A percentile compares a stretch with the other conserved stretches of the same genome.
Evolutionary conservation across 2,888 invertebrate species (phyloP).

Genomic region (Tenthredo livida): DNA sequence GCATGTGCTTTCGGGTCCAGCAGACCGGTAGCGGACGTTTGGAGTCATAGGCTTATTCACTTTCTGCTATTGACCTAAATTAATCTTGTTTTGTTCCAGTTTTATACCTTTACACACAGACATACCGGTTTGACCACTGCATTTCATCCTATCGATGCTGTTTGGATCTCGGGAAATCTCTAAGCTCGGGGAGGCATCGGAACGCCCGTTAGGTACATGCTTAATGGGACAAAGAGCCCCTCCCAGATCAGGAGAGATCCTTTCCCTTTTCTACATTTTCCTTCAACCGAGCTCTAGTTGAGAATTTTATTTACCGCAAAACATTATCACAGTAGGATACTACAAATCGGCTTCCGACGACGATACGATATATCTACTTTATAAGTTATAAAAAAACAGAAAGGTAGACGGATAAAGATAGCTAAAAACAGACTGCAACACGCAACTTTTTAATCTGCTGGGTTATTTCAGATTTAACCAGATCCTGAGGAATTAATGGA

Average conservation of each 20-base stretch:
- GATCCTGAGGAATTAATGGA: conserved; percentile 13
- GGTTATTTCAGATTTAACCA: neutral
- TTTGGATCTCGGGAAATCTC: conserved; percentile 46
- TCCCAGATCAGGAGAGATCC: conserved; percentile 42
- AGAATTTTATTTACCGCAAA: neutral
- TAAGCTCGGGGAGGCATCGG: neutral
- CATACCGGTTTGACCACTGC: conserved; percentile 38
- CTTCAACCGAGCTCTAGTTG: neutral
- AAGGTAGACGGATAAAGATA: neutral
- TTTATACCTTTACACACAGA: conserved; percentile 37
- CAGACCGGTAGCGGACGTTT: neutral
- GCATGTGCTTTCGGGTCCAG: neutral
- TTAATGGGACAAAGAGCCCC: conserved; percentile 30
- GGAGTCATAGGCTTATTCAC: conserved; percentile 63
- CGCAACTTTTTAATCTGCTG: neutral
- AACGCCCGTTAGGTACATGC: conserved; percentile 1
- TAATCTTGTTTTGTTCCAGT: conserved; percentile 58
- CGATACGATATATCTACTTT: neutral
- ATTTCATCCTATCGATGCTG: conserved; percentile 34
- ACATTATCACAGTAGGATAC: neutral
- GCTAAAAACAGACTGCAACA: neutral
- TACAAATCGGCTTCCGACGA: too few species aligned
- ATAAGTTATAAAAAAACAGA: neutral
- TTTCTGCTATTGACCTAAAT: conserved; percentile 71
- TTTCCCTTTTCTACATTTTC: conserved; percentile 50